Conservation (phyloP, 2,113 vertebrate species). For the Aviceda subcristata region DNA sequence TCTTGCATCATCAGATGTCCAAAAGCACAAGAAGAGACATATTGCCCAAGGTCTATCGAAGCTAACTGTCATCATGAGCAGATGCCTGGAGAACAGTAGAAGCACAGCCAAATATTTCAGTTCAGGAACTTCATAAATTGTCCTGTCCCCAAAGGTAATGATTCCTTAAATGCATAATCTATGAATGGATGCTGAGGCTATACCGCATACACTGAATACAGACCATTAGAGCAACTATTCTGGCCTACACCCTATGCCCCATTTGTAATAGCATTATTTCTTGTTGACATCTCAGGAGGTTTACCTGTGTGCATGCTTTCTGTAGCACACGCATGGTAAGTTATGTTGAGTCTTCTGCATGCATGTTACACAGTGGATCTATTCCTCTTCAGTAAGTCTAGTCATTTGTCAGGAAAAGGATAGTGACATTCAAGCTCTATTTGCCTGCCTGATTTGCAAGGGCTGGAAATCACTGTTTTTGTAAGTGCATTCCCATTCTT, state of each 20-base stretch:
- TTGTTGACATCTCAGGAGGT: neutral
- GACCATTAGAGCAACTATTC: neutral
- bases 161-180: neutral
- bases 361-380: neutral
- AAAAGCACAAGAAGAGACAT: neutral
- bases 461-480: neutral
- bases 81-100: neutral
- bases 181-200: neutral
- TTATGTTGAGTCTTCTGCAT: neutral
- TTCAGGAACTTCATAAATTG: neutral
- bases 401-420: neutral
- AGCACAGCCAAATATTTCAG: neutral
- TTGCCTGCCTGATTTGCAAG: neutral
- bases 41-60: neutral
- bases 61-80: neutral
- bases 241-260: too few relatives aligned
- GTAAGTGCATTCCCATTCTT: neutral
- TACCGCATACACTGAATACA: neutral
- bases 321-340: fast-evolving
- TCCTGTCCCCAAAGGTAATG: neutral
- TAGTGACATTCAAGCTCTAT: neutral
- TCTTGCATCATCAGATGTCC: neutral
- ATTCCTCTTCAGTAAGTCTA: neutral
- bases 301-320: neutral
- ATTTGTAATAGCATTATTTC: neutral